A percentile compares a stretch with the other conserved stretches of the same genome.
Conservation (phyloP, 1,140 invertebrate species). For the Apolygus lucorum region DNA sequence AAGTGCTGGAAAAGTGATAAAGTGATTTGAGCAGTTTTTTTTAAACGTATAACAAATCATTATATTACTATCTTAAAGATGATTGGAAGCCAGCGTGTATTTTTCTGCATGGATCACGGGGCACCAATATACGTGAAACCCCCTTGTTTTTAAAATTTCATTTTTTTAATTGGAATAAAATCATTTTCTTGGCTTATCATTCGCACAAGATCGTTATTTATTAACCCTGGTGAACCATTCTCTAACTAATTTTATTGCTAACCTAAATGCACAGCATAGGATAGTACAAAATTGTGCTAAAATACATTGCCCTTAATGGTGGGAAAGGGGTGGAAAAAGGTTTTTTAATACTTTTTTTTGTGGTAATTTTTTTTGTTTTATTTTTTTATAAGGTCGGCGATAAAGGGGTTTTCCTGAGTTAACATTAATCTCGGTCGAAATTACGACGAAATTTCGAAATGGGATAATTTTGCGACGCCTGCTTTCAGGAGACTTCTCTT, state of each 20-base stretch:
- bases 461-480: background rate
- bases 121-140: constrained; percentile 21
- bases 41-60: background rate
- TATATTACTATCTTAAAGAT: background rate
- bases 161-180: constrained; percentile 25
- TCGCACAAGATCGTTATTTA: constrained; percentile 5
- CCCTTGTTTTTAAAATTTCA: background rate
- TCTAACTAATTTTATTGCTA: constrained; percentile 29
- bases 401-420: background rate
- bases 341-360: background rate
- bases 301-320: background rate
- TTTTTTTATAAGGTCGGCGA: background rate
- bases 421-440: background rate
- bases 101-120: constrained; percentile 22
- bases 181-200: constrained; percentile 22
- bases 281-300: constrained; percentile 29
- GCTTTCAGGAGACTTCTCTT: too few species aligned
- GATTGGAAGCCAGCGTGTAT: constrained; percentile 6
- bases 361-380: background rate
- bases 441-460: background rate
- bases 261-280: constrained; percentile 28
- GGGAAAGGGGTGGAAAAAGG: background rate
- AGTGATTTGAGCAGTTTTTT: background rate
- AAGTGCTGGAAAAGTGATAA: background rate
- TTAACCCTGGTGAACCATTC: constrained; percentile 29